Evolutionary conservation across 2,797 vertebrate species (phyloP).

Genomic region (Alfaro cultratus): DNA sequence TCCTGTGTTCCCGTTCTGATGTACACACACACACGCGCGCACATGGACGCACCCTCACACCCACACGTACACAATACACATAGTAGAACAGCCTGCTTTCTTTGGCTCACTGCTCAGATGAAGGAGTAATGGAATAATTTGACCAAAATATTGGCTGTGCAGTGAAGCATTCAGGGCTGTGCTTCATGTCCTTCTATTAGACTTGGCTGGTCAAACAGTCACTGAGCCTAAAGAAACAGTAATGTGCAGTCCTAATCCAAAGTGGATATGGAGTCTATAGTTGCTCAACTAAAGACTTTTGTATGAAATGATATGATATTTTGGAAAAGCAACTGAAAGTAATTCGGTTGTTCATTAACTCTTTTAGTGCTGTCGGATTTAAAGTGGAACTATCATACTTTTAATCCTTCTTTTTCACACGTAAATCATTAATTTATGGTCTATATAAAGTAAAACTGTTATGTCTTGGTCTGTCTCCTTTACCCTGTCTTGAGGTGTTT

Average conservation of each 20-base stretch:
- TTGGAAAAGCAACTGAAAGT: neutral
- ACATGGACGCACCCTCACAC: neutral
- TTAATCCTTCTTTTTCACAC: too few species aligned
- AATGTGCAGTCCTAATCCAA: constrained; percentile 35
- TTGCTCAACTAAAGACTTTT: neutral
- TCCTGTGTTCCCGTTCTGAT: constrained; percentile 6
- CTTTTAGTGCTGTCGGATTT: neutral
- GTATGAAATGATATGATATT: neutral
- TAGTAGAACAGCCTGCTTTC: constrained; percentile 57
- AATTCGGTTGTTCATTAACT: neutral
- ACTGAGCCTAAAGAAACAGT: constrained; percentile 45
- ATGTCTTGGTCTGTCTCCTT: too few species aligned
- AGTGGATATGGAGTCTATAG: constrained; percentile 8
- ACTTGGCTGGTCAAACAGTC: constrained; percentile 51
- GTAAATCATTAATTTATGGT: too few species aligned
- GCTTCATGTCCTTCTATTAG: constrained; percentile 53
- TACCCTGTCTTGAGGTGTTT: too few species aligned
- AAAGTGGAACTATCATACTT: neutral
- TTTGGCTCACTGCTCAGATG: constrained; percentile 74
- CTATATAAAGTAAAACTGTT: too few species aligned
- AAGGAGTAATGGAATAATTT: constrained; percentile 83
- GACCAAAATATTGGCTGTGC: constrained; percentile 70
- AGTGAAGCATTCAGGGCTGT: constrained; percentile 54
- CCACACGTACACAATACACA: constrained; percentile 2
- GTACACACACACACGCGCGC: constrained; percentile 3